Conservation (phyloP, 2,113 vertebrate genomes). For the Monarcha castaneiventris region DNA sequence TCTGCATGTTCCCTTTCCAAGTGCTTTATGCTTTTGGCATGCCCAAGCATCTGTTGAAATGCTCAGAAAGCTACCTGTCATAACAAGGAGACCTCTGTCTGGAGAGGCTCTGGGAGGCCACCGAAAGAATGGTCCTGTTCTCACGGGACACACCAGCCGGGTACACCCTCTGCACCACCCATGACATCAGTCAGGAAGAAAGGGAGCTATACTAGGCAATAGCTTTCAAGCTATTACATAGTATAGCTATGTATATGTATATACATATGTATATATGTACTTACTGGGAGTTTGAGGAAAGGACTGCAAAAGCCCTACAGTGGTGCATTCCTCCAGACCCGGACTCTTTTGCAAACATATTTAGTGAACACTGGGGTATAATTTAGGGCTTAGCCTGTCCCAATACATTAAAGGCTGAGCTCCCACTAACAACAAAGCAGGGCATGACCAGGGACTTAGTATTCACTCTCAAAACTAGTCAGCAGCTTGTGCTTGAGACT, state of each 20-base stretch:
- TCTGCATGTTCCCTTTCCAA: neutral
- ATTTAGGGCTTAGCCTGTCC: neutral
- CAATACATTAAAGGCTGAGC: neutral
- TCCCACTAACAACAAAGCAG: neutral
- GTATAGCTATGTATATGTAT: no score
- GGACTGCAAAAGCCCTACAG: neutral
- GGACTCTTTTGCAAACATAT: neutral
- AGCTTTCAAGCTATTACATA: neutral
- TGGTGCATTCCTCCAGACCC: neutral
- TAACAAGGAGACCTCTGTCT: neutral
- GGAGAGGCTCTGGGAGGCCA: neutral
- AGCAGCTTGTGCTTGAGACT: neutral
- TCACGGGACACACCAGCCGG: neutral
- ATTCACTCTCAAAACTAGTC: neutral
- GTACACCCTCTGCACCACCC: neutral
- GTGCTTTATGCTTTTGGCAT: constrained; percentile 23
- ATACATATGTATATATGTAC: no score
- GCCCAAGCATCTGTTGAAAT: neutral
- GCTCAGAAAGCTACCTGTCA: constrained; percentile 56
- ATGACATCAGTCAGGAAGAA: neutral
- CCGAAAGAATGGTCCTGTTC: neutral
- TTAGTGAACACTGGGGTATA: rapidly evolving
- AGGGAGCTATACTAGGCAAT: neutral
- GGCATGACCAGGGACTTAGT: neutral
- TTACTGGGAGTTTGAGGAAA: neutral